Conservation (phyloP, 2,113 vertebrate genomes). For the Actenoides lindsayi region DNA sequence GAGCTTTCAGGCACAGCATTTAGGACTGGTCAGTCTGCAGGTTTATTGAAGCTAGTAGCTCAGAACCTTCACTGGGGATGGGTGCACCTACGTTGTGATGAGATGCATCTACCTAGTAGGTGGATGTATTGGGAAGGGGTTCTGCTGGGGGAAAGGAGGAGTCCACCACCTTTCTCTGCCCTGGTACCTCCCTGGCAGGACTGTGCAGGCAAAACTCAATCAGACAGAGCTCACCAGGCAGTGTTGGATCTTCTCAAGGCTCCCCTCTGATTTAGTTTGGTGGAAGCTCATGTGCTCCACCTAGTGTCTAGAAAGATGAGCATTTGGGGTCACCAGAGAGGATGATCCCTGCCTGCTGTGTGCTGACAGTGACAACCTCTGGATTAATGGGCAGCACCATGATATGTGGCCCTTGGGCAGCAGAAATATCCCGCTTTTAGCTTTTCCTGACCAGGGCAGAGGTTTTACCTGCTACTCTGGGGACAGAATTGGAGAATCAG, state of each 20-base stretch:
- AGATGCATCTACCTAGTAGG: not conserved
- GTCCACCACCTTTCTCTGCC: not conserved
- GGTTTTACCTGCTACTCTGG: not conserved
- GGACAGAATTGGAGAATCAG: not conserved
- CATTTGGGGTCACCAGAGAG: not conserved
- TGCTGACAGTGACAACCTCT: rapidly evolving
- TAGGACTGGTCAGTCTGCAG: not conserved
- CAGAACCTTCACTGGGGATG: not conserved
- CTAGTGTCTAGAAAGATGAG: not conserved
- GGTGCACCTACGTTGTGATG: rapidly evolving
- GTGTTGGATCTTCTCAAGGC: not conserved
- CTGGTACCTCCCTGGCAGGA: rapidly evolving
- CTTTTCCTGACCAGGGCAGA: not conserved
- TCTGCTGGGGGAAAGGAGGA: not conserved
- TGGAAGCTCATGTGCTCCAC: conserved; percentile 27
- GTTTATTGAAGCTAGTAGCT: rapidly evolving
- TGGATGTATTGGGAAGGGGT: not conserved
- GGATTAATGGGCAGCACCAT: rapidly evolving
- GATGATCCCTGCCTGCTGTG: rapidly evolving
- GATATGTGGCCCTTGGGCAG: not conserved
- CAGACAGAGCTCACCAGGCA: not conserved
- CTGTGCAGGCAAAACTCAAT: not conserved
- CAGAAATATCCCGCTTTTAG: not conserved
- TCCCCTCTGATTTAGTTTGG: not conserved
- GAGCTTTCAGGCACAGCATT: not conserved